Evolutionary conservation across 1,140 invertebrate species (phyloP).

Genomic region (Steinernema khuongi): DNA sequence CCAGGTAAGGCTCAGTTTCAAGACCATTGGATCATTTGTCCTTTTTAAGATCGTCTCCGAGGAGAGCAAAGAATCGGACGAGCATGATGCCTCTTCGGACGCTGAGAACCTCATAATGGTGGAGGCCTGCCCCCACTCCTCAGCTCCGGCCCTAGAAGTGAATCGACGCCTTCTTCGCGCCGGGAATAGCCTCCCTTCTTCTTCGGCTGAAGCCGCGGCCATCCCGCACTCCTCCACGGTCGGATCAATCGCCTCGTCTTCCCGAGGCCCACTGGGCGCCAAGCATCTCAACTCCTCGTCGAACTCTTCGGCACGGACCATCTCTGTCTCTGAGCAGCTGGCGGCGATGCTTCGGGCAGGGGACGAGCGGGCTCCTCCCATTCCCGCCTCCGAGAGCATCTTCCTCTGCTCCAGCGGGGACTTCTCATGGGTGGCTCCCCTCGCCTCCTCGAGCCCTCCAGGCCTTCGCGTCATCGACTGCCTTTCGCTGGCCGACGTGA

Average conservation of each 20-base stretch:
- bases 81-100: conserved; percentile 20
- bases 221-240: conserved; percentile 20
- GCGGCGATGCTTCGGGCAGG: not conserved
- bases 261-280: not conserved
- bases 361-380: not conserved
- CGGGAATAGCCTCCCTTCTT: not conserved
- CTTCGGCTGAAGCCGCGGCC: not conserved
- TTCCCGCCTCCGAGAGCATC: not conserved
- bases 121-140: not conserved
- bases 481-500: not conserved
- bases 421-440: not conserved
- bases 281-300: not conserved
- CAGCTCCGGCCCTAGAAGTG: not conserved
- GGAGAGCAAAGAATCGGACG: conserved; percentile 16
- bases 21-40: not conserved
- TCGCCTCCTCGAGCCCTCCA: not conserved
- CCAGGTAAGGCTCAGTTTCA: conserved; percentile 3
- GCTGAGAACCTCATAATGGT: not conserved
- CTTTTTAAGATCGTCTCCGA: conserved; percentile 19
- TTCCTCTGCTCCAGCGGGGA: not conserved
- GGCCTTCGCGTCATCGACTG: not conserved
- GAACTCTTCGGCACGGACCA: not conserved
- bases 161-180: not conserved
- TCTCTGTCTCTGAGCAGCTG: not conserved
- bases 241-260: conserved; percentile 1